These are phyloP conservation scores for Propithecus perrieri DNA, from an alignment of 2,797 vertebrate genomes.

Conservation along the genomic window DNA sequence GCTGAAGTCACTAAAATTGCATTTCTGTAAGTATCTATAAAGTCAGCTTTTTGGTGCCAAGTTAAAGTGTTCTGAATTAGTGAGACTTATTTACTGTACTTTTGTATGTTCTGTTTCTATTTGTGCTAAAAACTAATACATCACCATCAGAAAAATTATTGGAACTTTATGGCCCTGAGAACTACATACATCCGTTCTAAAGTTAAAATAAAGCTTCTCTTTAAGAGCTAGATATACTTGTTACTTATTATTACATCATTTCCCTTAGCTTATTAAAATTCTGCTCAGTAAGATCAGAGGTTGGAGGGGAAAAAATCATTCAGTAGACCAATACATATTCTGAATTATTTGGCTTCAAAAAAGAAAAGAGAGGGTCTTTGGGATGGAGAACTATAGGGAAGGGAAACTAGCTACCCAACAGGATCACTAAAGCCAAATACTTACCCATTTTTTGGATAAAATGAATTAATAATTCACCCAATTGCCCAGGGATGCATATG, in stretches of 20 bases:
- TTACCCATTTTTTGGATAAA: constrained; percentile 88
- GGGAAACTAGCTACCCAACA: constrained; percentile 83
- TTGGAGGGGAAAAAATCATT: constrained; percentile 87
- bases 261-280: constrained; percentile 58
- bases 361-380: neutral
- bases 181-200: neutral
- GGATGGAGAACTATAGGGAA: neutral
- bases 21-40: neutral
- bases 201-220: neutral
- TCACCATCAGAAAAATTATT: too few species aligned
- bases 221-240: neutral
- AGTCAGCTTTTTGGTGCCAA: neutral
- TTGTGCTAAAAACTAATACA: neutral
- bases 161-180: neutral
- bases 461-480: constrained; percentile 93
- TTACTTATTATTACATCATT: constrained; percentile 4
- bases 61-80: neutral
- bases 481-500: constrained; percentile 89
- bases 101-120: neutral
- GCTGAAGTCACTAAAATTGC: neutral
- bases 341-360: neutral
- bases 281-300: constrained; percentile 13
- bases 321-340: constrained; percentile 79
- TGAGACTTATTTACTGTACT: neutral
- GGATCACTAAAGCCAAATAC: constrained; percentile 90